Percentiles rank a stretch among this genome's conserved stretches.
Evolutionary conservation across 2,888 invertebrate genomes (phyloP).

Genomic region (Hirtodrosophila histrioides): DNA sequence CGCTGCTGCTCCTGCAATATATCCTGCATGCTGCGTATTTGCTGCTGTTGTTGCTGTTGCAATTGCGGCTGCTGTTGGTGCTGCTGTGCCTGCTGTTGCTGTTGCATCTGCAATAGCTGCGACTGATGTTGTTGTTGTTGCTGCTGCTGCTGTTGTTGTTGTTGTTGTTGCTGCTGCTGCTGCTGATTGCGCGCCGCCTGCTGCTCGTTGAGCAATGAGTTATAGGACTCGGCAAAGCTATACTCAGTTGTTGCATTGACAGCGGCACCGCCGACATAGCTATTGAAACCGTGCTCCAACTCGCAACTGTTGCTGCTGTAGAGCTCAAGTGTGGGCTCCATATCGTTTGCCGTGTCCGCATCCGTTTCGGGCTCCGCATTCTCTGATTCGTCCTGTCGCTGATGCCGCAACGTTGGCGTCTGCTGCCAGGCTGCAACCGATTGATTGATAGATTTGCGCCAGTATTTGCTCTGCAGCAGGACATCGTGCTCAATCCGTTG

Average conservation of each 20-base stretch:
- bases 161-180: constrained; percentile 33
- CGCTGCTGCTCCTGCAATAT: constrained; percentile 81
- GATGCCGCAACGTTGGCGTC: no score
- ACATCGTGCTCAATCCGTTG: background rate
- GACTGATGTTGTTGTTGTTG: constrained; percentile 37
- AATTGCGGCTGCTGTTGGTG: constrained; percentile 55
- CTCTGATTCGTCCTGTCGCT: no score
- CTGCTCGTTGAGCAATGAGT: constrained; percentile 76
- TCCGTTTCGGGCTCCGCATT: constrained; percentile 14
- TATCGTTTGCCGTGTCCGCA: background rate
- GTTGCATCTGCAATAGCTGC: constrained; percentile 20
- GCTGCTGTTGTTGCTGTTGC: constrained; percentile 31
- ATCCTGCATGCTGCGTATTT: constrained; percentile 63
- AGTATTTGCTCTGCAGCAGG: constrained; percentile 43
- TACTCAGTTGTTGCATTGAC: constrained; percentile 55
- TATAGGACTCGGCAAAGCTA: constrained; percentile 84
- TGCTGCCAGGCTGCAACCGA: constrained; percentile 36
- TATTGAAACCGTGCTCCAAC: constrained; percentile 50
- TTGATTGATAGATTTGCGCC: constrained; percentile 51
- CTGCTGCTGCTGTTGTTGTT: constrained; percentile 31
- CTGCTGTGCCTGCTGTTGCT: constrained; percentile 64
- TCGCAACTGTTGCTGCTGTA: constrained; percentile 28
- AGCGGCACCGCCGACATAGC: constrained; percentile 35
- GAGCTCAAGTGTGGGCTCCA: constrained; percentile 5
- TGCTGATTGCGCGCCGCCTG: constrained; percentile 47